Base-by-base conservation (phyloP, 2,113 vertebrate genomes). In the Drymodes brunneopygia region DNA sequence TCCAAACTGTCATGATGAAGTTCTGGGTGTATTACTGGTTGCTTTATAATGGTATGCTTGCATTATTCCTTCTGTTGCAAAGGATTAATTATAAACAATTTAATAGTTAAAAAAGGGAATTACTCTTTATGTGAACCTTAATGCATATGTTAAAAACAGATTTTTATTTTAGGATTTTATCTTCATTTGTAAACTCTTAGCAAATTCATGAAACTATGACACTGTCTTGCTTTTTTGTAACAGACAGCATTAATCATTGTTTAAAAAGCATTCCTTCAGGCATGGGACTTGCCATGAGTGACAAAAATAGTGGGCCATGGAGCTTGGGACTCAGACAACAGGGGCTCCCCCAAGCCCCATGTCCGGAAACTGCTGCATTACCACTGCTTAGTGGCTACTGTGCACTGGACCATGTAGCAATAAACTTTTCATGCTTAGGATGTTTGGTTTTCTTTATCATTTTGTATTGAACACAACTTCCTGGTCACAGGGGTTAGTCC, bases 1-100 rank as follows among this genome's bases (percentile, higher is more conserved):
- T 94, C 77, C 40, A 88, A 91, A 54, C 61, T 95, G 45, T 95
- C 66, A 40, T 86, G 71, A 74, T 80, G 42, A 93, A 96, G 51
- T 84, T 75, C 9, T n/a, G 57, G 12, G 7, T 95, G 53, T 95
- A 28, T 89, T 90, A 78, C 65, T 96, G 15, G 21, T 94, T 94
- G 10, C 33, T 86, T 84, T 69, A 50, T 38, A 74, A 21, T 70
- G 38, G 12, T 25, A 18, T 48, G 7, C 21, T 78, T 61, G 6
- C 21, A 3, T 69, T 72, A 17, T 47, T 74, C 23, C 38, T 86
- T 85, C 36, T 61, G 9, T 56, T 85, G 40, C 50, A 31, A 71
- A 93, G 77, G 33, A 54, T n/a, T 19, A 86, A 65, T 77, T 71
- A 3, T 64, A 78, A 74, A 11, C 7, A 40, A 38, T 35, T 21